Evolutionary conservation across 2,797 vertebrate species (phyloP).

Genomic region (Eutrigla gurnardus): DNA sequence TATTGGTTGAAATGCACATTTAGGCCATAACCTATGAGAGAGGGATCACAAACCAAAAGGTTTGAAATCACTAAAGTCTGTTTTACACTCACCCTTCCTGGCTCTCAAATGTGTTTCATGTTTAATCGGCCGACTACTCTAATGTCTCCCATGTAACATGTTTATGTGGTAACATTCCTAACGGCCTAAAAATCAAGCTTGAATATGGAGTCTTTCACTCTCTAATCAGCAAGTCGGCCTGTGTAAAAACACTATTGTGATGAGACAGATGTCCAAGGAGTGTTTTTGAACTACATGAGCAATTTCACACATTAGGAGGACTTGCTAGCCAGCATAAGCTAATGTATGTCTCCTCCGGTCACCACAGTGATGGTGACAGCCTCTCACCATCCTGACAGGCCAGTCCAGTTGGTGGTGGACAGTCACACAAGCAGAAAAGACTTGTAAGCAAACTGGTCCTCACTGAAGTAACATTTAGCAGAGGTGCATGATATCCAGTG

Average conservation of each 20-base stretch:
- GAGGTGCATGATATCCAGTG: constrained; percentile 72
- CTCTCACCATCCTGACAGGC: constrained; percentile 81
- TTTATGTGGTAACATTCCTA: background rate
- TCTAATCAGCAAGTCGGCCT: background rate
- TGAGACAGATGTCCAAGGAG: constrained; percentile 41
- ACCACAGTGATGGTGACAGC: constrained; percentile 71
- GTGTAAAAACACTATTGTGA: constrained; percentile 4
- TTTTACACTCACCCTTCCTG: background rate
- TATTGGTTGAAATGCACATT: background rate
- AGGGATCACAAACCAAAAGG: background rate
- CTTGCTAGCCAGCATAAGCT: constrained; percentile 75
- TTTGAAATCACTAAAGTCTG: background rate
- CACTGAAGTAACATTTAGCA: constrained; percentile 75
- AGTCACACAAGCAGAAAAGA: constrained; percentile 71
- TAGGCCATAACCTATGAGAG: background rate
- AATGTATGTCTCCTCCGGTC: constrained; percentile 76
- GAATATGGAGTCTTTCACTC: background rate
- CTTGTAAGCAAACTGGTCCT: constrained; percentile 80
- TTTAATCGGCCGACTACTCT: too few relatives aligned
- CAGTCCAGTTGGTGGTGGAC: constrained; percentile 68
- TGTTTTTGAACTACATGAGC: constrained; percentile 76
- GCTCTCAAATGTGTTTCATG: background rate
- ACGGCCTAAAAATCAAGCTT: background rate
- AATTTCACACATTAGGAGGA: constrained; percentile 83
- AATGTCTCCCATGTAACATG: background rate